Base-by-base conservation (phyloP, 92 coral and sea anemone species). In the Porites cylindrica region DNA sequence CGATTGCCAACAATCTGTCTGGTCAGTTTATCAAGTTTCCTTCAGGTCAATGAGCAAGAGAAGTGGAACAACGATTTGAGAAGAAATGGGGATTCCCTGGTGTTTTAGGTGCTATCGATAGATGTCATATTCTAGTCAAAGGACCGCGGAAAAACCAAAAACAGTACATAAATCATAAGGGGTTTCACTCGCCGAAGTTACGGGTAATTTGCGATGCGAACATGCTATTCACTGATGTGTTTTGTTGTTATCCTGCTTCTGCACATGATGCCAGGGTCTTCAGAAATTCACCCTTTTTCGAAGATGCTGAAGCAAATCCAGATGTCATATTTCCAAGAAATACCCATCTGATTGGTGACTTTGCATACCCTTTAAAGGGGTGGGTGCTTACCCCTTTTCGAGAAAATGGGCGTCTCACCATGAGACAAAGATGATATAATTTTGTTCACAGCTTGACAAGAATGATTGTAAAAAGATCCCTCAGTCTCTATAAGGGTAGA, bases 241-340 rank as follows among this genome's bases (percentile, higher is more conserved):
- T 86, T 54, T 80, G 93, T 75, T 87, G 86, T 18, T 90, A 85
- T 66, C 93, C 93, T 59, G 90, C 87, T 14, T 90, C 93, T 61
- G 86, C 86, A 3, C 87, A 90, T 67, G 93, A 79, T 72, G 70
- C 93, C 4, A 19, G 79, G 11, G 90, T 90, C 53, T 82, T 90
- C 11, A 54, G 83, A 64, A 90, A 86, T 63, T 86, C 78, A 16
- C 93, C 87, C n/a, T 29, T 52, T 90, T 47, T 88, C 79, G 84
- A 58, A 51, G 89, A 76, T 21, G 83, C 63, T 24, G 88, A 75
- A 76, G 38, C 51, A 19, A 70, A 70, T 10, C 82, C 71, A 73
- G 79, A 47, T 11, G 71, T 43, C 11, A 47, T 71, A 21, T 79
- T 90, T 80, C 90, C 90, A 17, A 74, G 83, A 50, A 76, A 82